These are phyloP conservation scores for Trichonephila clavipes DNA, from an alignment of 1,140 invertebrate species.

Conservation along the genomic window DNA sequence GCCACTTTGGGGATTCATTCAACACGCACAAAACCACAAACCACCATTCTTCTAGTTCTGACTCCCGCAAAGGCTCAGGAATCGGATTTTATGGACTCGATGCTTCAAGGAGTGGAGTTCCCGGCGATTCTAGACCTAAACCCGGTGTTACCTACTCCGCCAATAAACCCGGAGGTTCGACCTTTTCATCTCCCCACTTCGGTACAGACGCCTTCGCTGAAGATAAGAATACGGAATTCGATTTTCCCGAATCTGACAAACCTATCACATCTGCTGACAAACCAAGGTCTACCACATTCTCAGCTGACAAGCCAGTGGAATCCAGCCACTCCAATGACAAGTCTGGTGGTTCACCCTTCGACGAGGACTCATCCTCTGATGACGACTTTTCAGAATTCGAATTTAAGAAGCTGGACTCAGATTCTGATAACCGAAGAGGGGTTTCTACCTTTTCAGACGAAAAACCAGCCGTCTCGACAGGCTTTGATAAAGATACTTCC, in stretches of 20 bases:
- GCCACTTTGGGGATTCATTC: background rate
- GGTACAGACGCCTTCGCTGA: too few species aligned
- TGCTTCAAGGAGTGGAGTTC: too few species aligned
- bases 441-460: background rate
- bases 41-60: background rate
- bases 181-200: too few species aligned
- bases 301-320: background rate
- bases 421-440: background rate
- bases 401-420: background rate
- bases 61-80: background rate
- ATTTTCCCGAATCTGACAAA: too few species aligned
- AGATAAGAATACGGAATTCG: too few species aligned
- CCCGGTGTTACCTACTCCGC: too few species aligned
- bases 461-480: background rate
- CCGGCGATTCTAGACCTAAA: too few species aligned
- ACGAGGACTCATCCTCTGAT: background rate
- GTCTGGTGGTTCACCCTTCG: background rate
- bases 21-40: background rate
- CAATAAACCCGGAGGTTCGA: too few species aligned
- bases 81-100: background rate
- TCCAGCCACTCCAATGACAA: background rate
- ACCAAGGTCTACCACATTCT: background rate
- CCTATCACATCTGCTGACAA: background rate
- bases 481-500: too few species aligned
- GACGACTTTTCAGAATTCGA: background rate